Conservation (phyloP, 2,888 invertebrate genomes). For the Sesia bembeciformis region DNA sequence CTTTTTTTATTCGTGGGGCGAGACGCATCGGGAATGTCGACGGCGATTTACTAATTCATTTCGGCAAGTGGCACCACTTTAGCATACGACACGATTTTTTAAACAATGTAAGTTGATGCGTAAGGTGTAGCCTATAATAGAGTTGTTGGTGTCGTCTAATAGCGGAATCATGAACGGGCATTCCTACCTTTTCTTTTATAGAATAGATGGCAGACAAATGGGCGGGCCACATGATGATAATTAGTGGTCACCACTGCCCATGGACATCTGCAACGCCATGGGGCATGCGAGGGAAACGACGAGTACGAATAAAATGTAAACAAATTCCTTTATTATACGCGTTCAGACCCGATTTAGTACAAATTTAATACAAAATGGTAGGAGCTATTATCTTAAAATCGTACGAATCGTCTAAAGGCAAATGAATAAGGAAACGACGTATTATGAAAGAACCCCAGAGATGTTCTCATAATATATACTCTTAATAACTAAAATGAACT, state of each 20-base stretch:
- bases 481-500: too few species aligned
- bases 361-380: not conserved
- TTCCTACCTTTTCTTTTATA: too few species aligned
- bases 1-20: conserved; percentile 48
- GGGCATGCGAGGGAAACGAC: not conserved
- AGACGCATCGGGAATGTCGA: conserved; percentile 56
- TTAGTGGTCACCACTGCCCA: not conserved
- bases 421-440: too few species aligned
- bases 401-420: not conserved
- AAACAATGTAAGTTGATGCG: too few species aligned
- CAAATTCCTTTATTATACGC: too few species aligned
- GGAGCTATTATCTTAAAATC: not conserved
- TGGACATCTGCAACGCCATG: not conserved
- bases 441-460: not conserved
- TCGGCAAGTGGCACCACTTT: conserved; percentile 34
- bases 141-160: too few species aligned
- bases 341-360: not conserved
- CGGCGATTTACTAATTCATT: conserved; percentile 65
- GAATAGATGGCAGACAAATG: too few species aligned
- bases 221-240: not conserved
- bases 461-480: not conserved
- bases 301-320: not conserved
- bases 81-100: conserved; percentile 22
- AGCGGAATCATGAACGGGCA: too few species aligned
- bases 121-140: too few species aligned